phyloP scores from a whole-genome alignment of 1,140 invertebrate genomes.

The Drosophila sucinea region DNA sequence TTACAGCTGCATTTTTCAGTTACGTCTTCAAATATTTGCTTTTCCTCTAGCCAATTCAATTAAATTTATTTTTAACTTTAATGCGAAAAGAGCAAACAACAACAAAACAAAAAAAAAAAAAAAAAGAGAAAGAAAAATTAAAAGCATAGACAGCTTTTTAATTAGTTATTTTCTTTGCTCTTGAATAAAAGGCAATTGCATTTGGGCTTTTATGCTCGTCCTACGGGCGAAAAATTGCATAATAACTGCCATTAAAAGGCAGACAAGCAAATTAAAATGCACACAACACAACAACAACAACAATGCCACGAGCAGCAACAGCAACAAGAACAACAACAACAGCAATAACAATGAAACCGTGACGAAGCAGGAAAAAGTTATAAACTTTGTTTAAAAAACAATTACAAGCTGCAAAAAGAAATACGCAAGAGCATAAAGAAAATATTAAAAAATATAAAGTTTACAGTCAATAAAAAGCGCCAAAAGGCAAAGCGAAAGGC shows the following conservation, averaged over 20 bases:
- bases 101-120: not conserved
- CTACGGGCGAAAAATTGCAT: constrained; percentile 62
- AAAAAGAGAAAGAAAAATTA: constrained; percentile 16
- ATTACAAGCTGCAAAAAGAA: constrained; percentile 5
- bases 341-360: constrained; percentile 30
- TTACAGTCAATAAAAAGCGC: constrained; percentile 27
- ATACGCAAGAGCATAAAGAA: constrained; percentile 9
- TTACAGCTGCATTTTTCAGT: too few species aligned
- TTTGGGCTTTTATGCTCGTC: constrained; percentile 47
- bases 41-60: not conserved
- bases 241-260: constrained; percentile 76
- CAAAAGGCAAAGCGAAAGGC: constrained; percentile 15
- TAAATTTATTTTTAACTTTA: constrained; percentile 3
- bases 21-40: too few species aligned
- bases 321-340: constrained; percentile 26
- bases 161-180: constrained; percentile 58
- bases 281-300: constrained; percentile 73
- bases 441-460: constrained; percentile 29
- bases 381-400: constrained; percentile 25
- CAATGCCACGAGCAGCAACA: constrained; percentile 40
- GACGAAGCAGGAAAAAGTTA: constrained; percentile 18
- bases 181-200: constrained; percentile 58
- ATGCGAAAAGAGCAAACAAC: not conserved
- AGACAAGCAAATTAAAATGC: constrained; percentile 68
- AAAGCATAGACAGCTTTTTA: constrained; percentile 63